A percentile compares a stretch with the other conserved stretches of the same genome.
Conservation (phyloP, 1,140 invertebrate genomes). For the Dendrolimus punctatus region DNA sequence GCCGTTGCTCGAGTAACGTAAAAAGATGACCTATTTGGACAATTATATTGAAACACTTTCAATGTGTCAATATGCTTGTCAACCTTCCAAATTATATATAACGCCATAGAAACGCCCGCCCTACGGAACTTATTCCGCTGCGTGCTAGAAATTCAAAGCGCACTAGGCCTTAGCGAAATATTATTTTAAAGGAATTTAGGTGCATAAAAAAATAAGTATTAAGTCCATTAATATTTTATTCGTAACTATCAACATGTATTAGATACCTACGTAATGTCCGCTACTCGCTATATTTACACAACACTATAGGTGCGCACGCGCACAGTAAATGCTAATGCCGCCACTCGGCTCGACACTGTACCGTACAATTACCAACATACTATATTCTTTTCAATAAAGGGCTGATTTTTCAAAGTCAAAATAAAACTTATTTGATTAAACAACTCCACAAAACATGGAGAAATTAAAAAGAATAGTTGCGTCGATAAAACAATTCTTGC, state of each 20-base stretch:
- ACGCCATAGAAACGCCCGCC: no score
- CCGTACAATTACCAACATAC: background rate
- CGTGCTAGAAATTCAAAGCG: background rate
- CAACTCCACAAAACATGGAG: no score
- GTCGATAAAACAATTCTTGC: no score
- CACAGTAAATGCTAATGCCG: conserved; percentile 43
- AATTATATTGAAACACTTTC: no score
- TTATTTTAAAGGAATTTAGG: background rate
- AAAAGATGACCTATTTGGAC: no score
- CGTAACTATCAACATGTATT: conserved; percentile 52
- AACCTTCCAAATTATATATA: no score
- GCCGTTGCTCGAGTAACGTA: no score
- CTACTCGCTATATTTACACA: conserved; percentile 55
- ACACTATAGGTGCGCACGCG: conserved; percentile 41
- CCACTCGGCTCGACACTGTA: background rate
- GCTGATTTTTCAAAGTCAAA: no score
- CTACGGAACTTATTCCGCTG: no score
- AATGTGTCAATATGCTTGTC: no score
- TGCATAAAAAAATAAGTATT: conserved; percentile 10
- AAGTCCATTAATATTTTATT: conserved; percentile 65
- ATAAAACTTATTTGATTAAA: no score
- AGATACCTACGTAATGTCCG: conserved; percentile 30
- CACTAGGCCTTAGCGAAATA: background rate
- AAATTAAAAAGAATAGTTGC: no score
- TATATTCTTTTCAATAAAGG: background rate